These are phyloP conservation scores for Drosophila algonquin DNA, from an alignment of 2,888 invertebrate species.

Conservation along the genomic window DNA sequence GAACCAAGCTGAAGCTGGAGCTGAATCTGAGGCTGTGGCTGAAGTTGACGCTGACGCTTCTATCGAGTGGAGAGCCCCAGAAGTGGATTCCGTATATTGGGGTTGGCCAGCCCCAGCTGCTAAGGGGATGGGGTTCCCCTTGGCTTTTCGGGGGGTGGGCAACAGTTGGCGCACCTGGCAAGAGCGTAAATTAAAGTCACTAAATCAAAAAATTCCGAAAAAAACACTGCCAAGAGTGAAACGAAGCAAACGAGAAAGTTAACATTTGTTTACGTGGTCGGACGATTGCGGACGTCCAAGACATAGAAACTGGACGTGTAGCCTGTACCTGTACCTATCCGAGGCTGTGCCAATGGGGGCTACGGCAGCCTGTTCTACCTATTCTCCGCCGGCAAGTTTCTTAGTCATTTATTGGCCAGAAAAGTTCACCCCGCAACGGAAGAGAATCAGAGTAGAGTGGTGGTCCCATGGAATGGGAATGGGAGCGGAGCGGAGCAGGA, in stretches of 20 bases:
- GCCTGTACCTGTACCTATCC: constrained; percentile 37
- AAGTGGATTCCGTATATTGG: constrained; percentile 12
- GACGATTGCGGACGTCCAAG: constrained; percentile 46
- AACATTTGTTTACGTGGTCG: constrained; percentile 78
- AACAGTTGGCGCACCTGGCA: constrained; percentile 79
- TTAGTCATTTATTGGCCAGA: constrained; percentile 74
- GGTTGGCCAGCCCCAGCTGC: constrained; percentile 37
- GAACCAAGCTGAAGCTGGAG: constrained; percentile 59
- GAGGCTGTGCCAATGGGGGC: neutral
- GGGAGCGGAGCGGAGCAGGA: constrained; percentile 33
- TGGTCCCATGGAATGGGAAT: constrained; percentile 33
- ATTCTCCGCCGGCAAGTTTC: constrained; percentile 43
- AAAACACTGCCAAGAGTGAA: constrained; percentile 52
- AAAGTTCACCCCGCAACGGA: constrained; percentile 57
- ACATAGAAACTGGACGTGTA: constrained; percentile 35
- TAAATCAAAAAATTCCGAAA: constrained; percentile 76
- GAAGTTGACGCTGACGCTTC: constrained; percentile 68
- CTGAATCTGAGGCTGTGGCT: constrained; percentile 43
- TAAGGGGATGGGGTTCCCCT: constrained; percentile 2
- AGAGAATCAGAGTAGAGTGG: constrained; percentile 38
- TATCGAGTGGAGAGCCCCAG: constrained; percentile 57
- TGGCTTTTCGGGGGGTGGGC: constrained; percentile 51
- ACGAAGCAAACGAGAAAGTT: constrained; percentile 71
- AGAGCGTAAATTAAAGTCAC: constrained; percentile 81
- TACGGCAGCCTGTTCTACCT: constrained; percentile 23